Percentiles rank a stretch among this genome's conserved stretches.
phyloP scores from a whole-genome alignment of 2,797 vertebrate species.

The Darevskia mixta region DNA sequence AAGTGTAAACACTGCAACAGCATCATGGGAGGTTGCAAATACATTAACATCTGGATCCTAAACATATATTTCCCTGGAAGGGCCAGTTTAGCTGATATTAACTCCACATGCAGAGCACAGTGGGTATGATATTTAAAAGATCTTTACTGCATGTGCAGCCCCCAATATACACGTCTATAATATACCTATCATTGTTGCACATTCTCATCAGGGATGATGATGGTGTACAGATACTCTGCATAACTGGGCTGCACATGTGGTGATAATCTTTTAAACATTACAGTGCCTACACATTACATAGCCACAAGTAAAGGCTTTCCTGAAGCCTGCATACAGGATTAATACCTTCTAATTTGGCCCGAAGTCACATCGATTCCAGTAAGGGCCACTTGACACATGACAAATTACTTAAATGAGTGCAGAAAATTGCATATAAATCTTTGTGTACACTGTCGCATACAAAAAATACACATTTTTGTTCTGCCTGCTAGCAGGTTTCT shows the following conservation, averaged over 20 bases:
- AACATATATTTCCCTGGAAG: slow-evolving; percentile 4
- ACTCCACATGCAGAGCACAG: background rate
- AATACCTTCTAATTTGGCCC: background rate
- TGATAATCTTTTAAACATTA: background rate
- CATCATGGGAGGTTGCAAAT: slow-evolving; percentile 51
- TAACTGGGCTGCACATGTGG: background rate
- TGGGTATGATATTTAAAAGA: background rate
- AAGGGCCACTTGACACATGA: background rate
- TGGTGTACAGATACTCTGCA: background rate
- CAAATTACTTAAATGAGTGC: background rate
- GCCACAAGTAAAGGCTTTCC: background rate
- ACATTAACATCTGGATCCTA: slow-evolving; percentile 34
- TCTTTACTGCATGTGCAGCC: background rate
- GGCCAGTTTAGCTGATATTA: background rate
- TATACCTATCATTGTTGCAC: background rate
- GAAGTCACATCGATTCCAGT: background rate
- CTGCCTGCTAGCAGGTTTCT: background rate
- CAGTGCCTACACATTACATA: background rate
- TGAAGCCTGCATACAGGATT: background rate
- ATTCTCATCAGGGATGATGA: background rate
- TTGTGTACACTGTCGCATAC: background rate
- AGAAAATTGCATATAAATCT: background rate
- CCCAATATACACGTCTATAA: background rate
- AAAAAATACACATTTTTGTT: background rate
- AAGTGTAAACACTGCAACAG: slow-evolving; percentile 52